Base-by-base conservation (phyloP, 2,797 vertebrate genomes). In the Heteromormyrus szaboi region DNA sequence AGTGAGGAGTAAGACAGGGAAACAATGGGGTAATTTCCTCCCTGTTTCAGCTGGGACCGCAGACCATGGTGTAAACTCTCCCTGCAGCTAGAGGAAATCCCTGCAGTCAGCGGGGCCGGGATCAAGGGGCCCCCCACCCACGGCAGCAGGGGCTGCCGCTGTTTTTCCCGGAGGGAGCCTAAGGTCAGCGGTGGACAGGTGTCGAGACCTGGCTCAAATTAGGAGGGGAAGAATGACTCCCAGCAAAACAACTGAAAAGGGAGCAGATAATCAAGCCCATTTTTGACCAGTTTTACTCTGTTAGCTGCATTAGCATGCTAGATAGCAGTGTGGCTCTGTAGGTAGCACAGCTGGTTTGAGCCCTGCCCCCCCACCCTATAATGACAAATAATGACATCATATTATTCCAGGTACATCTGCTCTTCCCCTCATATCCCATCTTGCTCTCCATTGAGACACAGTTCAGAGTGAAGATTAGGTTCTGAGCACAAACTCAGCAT, bases 21-120 rank as follows among this genome's bases (percentile, higher is more conserved):
- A 94, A 96, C 96, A 96, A 96, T 96, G 93, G 94, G 90, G 90
- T 90, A 90, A 93, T 94, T 95, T 96, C 96, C 96, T 94, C 93
- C 48, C 89, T 81, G 76, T 6, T 54, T 79, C 44, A 25, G 85
- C 84, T 29, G 84, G 56, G 50, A 37, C 29, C 2, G 9, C 68
- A 37, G 50, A 68, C 68, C 4, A 17, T 85, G 76, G 90, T 56
- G 89, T 46, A 88, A 84, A 68, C 85, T 81, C 37, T 62, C 25
- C 86, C n/a, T 89, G 91, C 91, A 90, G 90, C 46, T 84, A n/a
- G 33, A 79, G 72, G 72, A 79, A 79, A 79, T 41, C 72, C 72
- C 72, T 41, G 72, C 72, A 44, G 62, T 93, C 92, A 93, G 92
- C 92, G 91, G 90, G 86, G 44, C 88, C 88, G 90, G 54, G 87